Evolutionary conservation across 2,888 invertebrate genomes (phyloP).

Genomic region (Gymnosoma rotundatum): DNA sequence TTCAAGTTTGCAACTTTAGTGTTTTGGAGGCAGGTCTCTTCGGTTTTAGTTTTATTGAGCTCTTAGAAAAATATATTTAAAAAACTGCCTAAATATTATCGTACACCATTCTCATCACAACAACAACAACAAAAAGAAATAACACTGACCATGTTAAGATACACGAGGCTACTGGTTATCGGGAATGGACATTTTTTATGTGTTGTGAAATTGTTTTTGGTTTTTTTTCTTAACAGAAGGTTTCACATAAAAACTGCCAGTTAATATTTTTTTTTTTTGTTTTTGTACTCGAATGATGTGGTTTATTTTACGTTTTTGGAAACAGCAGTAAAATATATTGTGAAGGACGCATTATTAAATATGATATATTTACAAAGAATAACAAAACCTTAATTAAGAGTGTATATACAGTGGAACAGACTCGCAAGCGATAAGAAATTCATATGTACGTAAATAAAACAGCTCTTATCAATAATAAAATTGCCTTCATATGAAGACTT

Average conservation of each 20-base stretch:
- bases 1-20: constrained; percentile 44
- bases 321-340: constrained; percentile 32
- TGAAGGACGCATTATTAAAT: constrained; percentile 61
- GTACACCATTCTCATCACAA: constrained; percentile 2
- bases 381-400: neutral
- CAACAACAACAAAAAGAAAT: neutral
- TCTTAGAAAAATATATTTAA: neutral
- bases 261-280: constrained; percentile 25
- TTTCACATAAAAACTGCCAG: constrained; percentile 40
- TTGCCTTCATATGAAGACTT: too few species aligned
- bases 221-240: constrained; percentile 44
- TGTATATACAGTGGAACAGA: neutral
- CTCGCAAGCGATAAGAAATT: too few species aligned
- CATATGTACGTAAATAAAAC: too few species aligned
- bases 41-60: constrained; percentile 5
- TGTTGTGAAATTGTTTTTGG: constrained; percentile 21
- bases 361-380: constrained; percentile 38
- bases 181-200: constrained; percentile 7
- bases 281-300: constrained; percentile 24
- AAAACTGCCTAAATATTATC: neutral
- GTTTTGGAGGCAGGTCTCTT: constrained; percentile 46
- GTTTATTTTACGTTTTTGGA: constrained; percentile 23
- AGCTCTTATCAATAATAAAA: too few species aligned
- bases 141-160: constrained; percentile 34
- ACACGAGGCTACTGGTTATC: constrained; percentile 48